Evolutionary conservation across 2,888 invertebrate genomes (phyloP), one percentile per base, ranked within the genome.

Genomic region (Cenopis cana): DNA sequence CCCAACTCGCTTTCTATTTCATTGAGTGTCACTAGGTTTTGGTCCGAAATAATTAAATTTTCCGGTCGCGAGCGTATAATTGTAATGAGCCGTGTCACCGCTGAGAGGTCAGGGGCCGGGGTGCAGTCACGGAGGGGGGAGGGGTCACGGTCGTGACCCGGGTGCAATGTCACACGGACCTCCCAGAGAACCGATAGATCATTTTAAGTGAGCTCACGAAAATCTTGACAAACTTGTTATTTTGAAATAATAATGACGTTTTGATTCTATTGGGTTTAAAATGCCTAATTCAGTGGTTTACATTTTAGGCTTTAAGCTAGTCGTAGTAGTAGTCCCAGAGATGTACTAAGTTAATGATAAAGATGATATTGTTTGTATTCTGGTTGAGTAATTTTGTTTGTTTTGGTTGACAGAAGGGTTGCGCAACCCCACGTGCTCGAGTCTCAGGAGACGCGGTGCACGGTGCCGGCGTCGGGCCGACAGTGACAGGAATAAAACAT

Each of bases 1-100:
- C 65, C 65, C 57, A 59, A 57, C 55, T 56, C 29, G 62, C 69
- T 70, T 70, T 70, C 70, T 70, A 70, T 60, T 70, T 62, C 65
- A 54, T 65, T 65, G 65, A 66, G 59, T 70, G 70, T 65, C 70
- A 70, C 59, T 52, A 57, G 52, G 20, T 59, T 70, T 59, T 38
- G 54, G 57, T 20, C 20, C 59, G 59, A 65, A 57, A 62, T 61
- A 61, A 68, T 61, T 55, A 62, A 64, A 59, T 70, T 65, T 66
- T 70, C 59, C 70, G 70, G 70, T 24, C 59, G 69, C 69, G 41
- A 64, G 69, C 59, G 65, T 65, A 59, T 65, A 59, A 5, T 54
- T 1, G 38, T 69, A 65, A 70, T 65, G 57, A 57, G 52, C 69
- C 64, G 65, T 65, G 65, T 17, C 57, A 41, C 33, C 56, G 36